Conservation (phyloP, 1,140 invertebrate species). For the Solenopsis invicta region DNA sequence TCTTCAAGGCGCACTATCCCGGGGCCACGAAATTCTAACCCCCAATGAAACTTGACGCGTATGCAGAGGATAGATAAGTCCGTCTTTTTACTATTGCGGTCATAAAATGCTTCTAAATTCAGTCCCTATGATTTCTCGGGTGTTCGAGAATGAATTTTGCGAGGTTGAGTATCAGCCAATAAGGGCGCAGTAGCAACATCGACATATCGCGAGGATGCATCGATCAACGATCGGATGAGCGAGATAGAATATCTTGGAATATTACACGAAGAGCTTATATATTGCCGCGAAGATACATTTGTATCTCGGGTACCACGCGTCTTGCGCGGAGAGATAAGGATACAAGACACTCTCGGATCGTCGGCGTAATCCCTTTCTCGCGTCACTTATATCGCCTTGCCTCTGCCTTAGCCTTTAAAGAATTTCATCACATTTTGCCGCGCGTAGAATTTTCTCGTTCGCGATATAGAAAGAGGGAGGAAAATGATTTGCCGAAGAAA, state of each 20-base stretch:
- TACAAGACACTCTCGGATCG: conserved; percentile 44
- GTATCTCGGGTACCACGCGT: conserved; percentile 64
- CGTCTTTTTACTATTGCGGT: neutral
- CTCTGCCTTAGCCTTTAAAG: conserved; percentile 9
- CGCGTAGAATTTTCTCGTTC: neutral
- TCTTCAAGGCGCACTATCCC: neutral
- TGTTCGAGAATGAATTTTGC: conserved; percentile 13
- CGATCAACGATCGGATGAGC: conserved; percentile 56
- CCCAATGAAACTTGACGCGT: neutral
- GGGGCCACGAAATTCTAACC: neutral
- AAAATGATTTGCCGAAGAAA: neutral
- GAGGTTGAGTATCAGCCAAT: conserved; percentile 46
- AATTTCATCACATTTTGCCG: conserved; percentile 29
- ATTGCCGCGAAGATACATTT: conserved; percentile 69
- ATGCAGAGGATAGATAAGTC: conserved; percentile 13
- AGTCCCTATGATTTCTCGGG: neutral
- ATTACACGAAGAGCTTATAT: conserved; percentile 38
- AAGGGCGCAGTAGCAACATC: neutral
- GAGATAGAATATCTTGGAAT: conserved; percentile 52
- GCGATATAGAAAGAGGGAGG: neutral
- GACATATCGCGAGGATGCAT: conserved; percentile 34
- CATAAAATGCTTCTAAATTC: conserved; percentile 17
- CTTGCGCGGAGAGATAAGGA: conserved; percentile 59
- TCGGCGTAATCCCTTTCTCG: conserved; percentile 73
- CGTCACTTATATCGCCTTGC: neutral